Conservation (phyloP, 2,797 vertebrate species). For the Coregonus suidteri region DNA sequence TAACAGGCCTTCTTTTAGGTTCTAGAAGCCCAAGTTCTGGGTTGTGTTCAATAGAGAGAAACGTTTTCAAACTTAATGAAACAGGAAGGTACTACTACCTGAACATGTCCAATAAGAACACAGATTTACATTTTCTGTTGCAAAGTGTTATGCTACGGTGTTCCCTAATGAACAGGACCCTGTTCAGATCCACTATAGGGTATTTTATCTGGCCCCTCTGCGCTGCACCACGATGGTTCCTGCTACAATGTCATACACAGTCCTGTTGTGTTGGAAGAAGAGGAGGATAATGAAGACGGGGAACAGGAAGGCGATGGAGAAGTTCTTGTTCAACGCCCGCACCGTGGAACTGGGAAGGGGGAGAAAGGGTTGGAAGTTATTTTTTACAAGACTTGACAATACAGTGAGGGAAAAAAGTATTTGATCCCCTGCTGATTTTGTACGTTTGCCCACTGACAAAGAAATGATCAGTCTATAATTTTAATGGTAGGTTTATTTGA, state of each 20-base stretch:
- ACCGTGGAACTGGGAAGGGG: conserved; percentile 79
- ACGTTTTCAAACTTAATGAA: background rate
- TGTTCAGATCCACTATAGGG: background rate
- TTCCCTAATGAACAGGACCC: background rate
- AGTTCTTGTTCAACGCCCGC: conserved; percentile 89
- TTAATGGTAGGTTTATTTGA: too few relatives aligned
- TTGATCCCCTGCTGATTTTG: too few relatives aligned
- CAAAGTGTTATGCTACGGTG: background rate
- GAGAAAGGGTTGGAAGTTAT: background rate
- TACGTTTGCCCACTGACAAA: too few relatives aligned
- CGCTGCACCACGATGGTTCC: conserved; percentile 88
- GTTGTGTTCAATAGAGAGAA: background rate
- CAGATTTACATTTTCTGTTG: background rate
- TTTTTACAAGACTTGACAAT: too few relatives aligned
- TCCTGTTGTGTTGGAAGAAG: conserved; percentile 89
- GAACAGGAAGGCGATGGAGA: conserved; percentile 89
- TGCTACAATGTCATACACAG: conserved; percentile 88
- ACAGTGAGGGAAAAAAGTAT: too few relatives aligned
- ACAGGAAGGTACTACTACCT: background rate
- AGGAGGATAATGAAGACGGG: conserved; percentile 87
- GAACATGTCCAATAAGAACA: background rate
- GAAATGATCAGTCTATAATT: too few relatives aligned
- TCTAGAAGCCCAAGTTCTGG: background rate
- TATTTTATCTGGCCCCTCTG: conserved; percentile 77
- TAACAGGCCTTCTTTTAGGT: background rate